phyloP scores from a whole-genome alignment of 2,888 invertebrate species.

The Xanthia icteritia region DNA sequence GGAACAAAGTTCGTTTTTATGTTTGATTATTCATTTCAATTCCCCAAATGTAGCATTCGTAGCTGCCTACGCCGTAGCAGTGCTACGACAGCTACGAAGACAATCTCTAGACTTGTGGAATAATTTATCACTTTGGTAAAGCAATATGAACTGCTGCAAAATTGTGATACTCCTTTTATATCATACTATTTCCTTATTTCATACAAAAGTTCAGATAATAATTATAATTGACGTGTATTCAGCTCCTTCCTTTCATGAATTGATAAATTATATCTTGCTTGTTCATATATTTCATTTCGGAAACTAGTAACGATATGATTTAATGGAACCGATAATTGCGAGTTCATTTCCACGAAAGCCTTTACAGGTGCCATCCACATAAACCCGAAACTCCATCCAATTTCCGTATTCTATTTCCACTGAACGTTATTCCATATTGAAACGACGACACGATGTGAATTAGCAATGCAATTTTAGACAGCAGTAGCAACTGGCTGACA shows the following conservation, averaged over 20 bases:
- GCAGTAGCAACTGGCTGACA: not conserved
- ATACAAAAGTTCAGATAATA: not conserved
- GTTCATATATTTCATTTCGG: not conserved
- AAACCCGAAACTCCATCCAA: slow-evolving; percentile 35
- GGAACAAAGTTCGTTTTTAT: not conserved
- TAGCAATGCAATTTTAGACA: slow-evolving; percentile 34
- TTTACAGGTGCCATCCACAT: slow-evolving; percentile 12
- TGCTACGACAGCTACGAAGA: slow-evolving; percentile 16
- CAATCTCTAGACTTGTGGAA: not conserved
- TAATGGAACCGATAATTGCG: not conserved
- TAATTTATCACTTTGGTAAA: not conserved
- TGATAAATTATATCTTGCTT: not conserved
- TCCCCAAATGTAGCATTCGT: not conserved
- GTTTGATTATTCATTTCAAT: not conserved
- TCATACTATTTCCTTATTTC: not conserved
- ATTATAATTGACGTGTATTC: not conserved
- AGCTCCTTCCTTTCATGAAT: not conserved
- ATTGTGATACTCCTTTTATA: not conserved
- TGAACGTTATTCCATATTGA: slow-evolving; percentile 11
- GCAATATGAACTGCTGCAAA: not conserved
- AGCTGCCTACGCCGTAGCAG: slow-evolving; percentile 47
- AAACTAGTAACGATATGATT: not conserved
- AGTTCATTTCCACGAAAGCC: slow-evolving; percentile 5
- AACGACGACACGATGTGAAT: slow-evolving; percentile 21
- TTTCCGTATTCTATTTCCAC: slow-evolving; percentile 37